These are phyloP conservation scores for Pseudobourletiella spinata DNA, from an alignment of 1,140 invertebrate genomes.

Conservation along the genomic window DNA sequence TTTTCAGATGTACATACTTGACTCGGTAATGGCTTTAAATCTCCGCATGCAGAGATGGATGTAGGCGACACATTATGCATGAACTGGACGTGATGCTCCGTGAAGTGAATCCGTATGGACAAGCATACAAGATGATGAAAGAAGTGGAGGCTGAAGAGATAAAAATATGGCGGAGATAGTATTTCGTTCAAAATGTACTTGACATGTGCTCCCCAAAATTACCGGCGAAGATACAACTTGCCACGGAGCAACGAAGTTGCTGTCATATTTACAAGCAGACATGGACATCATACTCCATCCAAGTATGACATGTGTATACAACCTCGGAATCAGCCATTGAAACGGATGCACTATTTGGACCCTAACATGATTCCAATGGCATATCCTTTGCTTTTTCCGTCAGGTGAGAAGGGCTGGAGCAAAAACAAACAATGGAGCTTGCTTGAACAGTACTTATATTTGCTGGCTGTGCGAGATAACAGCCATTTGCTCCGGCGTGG, in stretches of 20 bases:
- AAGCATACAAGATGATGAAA: constrained; percentile 20
- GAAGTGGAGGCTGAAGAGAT: constrained; percentile 4
- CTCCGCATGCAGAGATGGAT: background rate
- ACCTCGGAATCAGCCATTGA: background rate
- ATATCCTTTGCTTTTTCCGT: constrained; percentile 45
- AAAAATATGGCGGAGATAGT: constrained; percentile 11
- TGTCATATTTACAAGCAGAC: constrained; percentile 13
- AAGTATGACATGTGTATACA: constrained; percentile 18
- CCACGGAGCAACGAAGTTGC: constrained; percentile 26
- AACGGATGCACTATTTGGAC: no score
- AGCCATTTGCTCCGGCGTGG: constrained; percentile 25
- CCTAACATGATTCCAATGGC: constrained; percentile 41
- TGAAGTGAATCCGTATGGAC: constrained; percentile 9
- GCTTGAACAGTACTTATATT: constrained; percentile 42
- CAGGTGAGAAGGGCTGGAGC: constrained; percentile 42
- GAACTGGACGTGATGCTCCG: background rate
- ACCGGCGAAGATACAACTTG: constrained; percentile 26
- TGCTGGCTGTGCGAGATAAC: constrained; percentile 39
- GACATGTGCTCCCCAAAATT: constrained; percentile 10
- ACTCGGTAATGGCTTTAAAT: constrained; percentile 5
- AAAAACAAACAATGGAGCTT: constrained; percentile 30
- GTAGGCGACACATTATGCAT: background rate
- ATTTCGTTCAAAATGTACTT: constrained; percentile 11
- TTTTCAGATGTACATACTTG: constrained; percentile 14
- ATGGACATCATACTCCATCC: constrained; percentile 19